phyloP scores from a whole-genome alignment of 2,888 invertebrate genomes.

The Hydrotaea diabolus region DNA sequence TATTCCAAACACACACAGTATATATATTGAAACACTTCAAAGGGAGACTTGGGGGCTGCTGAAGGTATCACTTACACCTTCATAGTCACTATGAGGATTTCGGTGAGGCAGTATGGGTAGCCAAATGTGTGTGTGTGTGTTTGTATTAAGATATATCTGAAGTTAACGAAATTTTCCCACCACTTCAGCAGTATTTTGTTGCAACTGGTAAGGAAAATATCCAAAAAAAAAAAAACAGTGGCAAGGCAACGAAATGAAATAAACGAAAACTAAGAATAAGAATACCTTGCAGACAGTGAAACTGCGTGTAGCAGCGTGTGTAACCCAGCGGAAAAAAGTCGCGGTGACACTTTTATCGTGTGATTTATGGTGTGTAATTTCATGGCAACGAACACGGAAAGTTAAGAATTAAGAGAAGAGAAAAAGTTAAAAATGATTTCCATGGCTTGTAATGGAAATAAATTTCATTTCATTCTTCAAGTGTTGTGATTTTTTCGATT shows the following conservation, averaged over 20 bases:
- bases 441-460: constrained; percentile 31
- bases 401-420: constrained; percentile 23
- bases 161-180: constrained; percentile 46
- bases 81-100: neutral
- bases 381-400: constrained; percentile 31
- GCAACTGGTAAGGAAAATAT: constrained; percentile 14
- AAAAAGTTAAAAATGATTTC: neutral
- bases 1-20: constrained; percentile 8
- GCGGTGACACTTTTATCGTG: constrained; percentile 53
- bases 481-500: neutral
- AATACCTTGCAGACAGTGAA: neutral
- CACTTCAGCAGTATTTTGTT: constrained; percentile 36
- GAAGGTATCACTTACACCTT: neutral
- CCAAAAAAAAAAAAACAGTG: neutral
- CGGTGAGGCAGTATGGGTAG: neutral
- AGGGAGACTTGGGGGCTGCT: neutral
- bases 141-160: constrained; percentile 40
- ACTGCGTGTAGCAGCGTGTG: neutral
- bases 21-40: constrained; percentile 38
- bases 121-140: constrained; percentile 17
- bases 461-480: constrained; percentile 23
- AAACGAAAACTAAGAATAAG: neutral
- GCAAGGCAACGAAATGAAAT: neutral
- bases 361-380: constrained; percentile 50
- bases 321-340: neutral